These are phyloP conservation scores for Nesoenas mayeri DNA, from an alignment of 2,113 vertebrate genomes.

Conservation along the genomic window DNA sequence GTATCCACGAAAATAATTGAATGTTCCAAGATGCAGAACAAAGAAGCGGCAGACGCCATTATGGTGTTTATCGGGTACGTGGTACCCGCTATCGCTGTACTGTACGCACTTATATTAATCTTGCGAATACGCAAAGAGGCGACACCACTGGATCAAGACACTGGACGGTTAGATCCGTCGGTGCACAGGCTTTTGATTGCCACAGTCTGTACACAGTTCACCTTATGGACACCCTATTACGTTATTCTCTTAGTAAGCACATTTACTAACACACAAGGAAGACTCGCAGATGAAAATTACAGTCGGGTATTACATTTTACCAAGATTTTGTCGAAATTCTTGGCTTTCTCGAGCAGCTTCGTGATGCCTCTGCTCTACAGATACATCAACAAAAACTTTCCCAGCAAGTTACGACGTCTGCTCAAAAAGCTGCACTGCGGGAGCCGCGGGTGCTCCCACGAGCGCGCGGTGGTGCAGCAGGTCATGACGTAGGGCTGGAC, in stretches of 20 bases:
- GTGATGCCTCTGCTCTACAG: conserved; percentile 91
- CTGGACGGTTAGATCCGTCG: conserved; percentile 85
- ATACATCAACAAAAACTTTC: conserved; percentile 91
- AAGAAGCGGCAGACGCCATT: conserved; percentile 90
- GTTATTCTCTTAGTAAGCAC: conserved; percentile 86
- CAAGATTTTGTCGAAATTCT: conserved; percentile 82
- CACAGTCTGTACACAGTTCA: conserved; percentile 90
- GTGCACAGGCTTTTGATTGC: conserved; percentile 90
- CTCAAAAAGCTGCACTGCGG: conserved; percentile 86
- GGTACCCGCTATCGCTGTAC: conserved; percentile 86
- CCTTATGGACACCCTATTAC: conserved; percentile 94
- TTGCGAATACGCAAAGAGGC: conserved; percentile 87
- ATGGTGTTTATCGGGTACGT: conserved; percentile 94
- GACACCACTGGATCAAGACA: conserved; percentile 90
- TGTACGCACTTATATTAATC: conserved; percentile 88
- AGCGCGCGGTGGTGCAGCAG: conserved; percentile 84
- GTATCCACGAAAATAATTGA: conserved; percentile 91
- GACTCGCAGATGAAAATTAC: conserved; percentile 57
- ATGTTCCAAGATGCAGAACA: conserved; percentile 95
- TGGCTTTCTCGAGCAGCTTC: conserved; percentile 93
- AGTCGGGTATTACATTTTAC: conserved; percentile 79
- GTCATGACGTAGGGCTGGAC: conserved; percentile 77
- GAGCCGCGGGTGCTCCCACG: conserved; percentile 79
- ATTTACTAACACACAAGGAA: conserved; percentile 72
- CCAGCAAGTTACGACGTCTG: conserved; percentile 84